Base-by-base conservation (phyloP, 2,888 invertebrate species). In the Dynastes hyllus region DNA sequence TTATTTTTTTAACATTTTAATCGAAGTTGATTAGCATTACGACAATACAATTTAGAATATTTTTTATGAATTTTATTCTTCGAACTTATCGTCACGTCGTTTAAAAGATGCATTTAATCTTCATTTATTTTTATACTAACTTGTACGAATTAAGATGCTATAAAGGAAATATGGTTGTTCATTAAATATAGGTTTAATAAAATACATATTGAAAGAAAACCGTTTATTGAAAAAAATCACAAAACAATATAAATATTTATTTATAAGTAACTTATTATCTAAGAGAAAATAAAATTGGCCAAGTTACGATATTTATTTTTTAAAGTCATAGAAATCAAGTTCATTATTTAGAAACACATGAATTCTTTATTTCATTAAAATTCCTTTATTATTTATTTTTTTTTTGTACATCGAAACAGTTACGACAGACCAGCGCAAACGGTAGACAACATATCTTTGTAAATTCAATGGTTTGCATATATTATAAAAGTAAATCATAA, bases 191-290 rank as follows among this genome's bases (percentile, higher is more conserved):
- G 32, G 32, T 37, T 5, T 5, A 45, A 45, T 45, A 8, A 11
- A 16, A 55, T n/a, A 13, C 13, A 55, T n/a, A 76, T 76, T 75
- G 81, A 81, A 81, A 81, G 80, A 75, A 80, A 81, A 81, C 78
- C 77, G 77, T 81, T 81, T 82, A 81, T 81, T 76, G 80, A 80
- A 81, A 81, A 55, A 79, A 77, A 81, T 81, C 81, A 81, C 81
- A 81, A 81, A 78, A 81, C 80, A 81, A 79, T 81, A 78, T 76
- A 77, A 65, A 80, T 78, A 79, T 69, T 75, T 71, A 63, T 73
- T 71, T 75, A 76, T 73, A 73, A 78, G 76, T 76, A 79, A 79
- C 76, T 79, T 79, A 79, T 76, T 53, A 55, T 40, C 79, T 79
- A 79, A 69, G 76, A 69, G 69, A 79, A 79, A 75, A 61, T 70